Conservation (phyloP, 2,888 invertebrate species). For the Trichogramma dendrolimi region DNA sequence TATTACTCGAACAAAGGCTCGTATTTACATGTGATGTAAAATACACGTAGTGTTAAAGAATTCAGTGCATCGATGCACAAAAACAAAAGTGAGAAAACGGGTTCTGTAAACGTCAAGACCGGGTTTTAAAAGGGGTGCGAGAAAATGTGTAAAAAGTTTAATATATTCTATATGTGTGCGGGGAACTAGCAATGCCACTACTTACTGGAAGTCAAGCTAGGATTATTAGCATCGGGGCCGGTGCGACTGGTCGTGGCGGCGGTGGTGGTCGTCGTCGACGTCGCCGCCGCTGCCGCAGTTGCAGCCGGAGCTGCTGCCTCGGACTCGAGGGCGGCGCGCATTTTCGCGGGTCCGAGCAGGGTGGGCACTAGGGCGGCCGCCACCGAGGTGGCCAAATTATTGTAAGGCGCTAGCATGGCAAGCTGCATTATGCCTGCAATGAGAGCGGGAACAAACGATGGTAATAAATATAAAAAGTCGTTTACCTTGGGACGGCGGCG, state of each 20-base stretch:
- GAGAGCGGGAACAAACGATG: conserved; percentile 1
- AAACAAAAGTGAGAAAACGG: no score
- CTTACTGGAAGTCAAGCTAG: conserved; percentile 24
- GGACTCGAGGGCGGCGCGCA: conserved; percentile 8
- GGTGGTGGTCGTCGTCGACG: neutral
- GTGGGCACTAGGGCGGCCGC: conserved; percentile 56
- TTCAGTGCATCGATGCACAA: no score
- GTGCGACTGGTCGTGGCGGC: neutral
- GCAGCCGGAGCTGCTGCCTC: no score
- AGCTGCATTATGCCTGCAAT: conserved; percentile 54
- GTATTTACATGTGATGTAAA: no score
- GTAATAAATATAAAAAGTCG: conserved; percentile 1
- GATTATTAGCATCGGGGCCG: conserved; percentile 21
- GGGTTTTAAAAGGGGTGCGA: neutral
- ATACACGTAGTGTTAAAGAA: no score
- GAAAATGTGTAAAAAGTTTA: neutral
- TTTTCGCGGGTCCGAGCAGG: conserved; percentile 41
- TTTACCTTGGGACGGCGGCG: neutral
- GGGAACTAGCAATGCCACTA: neutral
- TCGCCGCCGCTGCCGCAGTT: no score
- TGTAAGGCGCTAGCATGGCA: conserved; percentile 56
- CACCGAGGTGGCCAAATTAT: conserved; percentile 55
- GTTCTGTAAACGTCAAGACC: no score
- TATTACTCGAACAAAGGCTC: no score
- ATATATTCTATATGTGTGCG: neutral